These are phyloP conservation scores for Elephas maximus DNA, from an alignment of 2,113 vertebrate genomes.

Conservation along the genomic window DNA sequence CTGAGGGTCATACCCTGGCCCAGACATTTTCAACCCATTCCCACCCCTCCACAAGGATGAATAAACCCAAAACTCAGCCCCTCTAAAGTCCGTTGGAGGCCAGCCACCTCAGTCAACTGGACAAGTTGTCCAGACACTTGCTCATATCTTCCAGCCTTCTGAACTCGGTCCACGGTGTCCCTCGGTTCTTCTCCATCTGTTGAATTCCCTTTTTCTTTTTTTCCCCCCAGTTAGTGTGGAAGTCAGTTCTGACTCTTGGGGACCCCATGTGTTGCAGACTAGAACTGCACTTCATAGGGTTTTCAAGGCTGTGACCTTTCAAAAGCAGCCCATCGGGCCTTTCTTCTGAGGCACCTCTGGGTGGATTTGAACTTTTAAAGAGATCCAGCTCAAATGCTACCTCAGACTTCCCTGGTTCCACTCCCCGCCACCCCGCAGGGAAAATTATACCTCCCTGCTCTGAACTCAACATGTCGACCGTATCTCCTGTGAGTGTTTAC, in stretches of 20 bases:
- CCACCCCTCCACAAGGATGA: background rate
- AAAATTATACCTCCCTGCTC: background rate
- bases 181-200: background rate
- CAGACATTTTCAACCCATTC: background rate
- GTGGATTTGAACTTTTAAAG: background rate
- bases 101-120: background rate
- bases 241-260: background rate
- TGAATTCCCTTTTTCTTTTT: background rate
- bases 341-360: background rate
- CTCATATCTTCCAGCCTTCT: background rate
- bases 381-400: background rate
- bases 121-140: background rate
- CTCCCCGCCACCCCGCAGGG: background rate
- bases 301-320: background rate
- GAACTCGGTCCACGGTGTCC: background rate
- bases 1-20: background rate
- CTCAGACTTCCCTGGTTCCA: background rate
- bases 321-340: background rate
- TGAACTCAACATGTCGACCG: background rate
- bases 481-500: background rate
- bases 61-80: background rate
- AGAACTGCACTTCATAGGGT: background rate
- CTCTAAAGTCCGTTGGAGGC: too few species aligned
- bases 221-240: background rate
- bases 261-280: background rate